A percentile compares a stretch with the other conserved stretches of the same genome.
Evolutionary conservation across 2,888 invertebrate species (phyloP).

Genomic region (Resseliella maxima): DNA sequence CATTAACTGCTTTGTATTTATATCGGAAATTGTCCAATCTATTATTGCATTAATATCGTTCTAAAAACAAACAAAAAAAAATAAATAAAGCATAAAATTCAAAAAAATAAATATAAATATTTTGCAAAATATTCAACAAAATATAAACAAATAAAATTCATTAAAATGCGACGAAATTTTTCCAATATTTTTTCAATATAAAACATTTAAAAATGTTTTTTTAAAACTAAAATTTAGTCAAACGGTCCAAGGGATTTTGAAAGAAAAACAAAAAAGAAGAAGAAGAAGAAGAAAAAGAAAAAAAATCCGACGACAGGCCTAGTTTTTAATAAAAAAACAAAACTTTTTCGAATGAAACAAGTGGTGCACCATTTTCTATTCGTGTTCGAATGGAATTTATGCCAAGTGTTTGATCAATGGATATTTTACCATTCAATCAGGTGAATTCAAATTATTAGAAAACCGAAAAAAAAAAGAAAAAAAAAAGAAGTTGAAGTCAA

Average conservation of each 20-base stretch:
- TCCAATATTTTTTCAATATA: background rate
- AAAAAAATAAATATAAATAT: too few species aligned
- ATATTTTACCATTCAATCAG: slow-evolving; percentile 30
- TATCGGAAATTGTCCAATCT: background rate
- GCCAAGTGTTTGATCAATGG: slow-evolving; percentile 35
- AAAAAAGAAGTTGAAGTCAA: too few species aligned
- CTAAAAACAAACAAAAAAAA: too few species aligned
- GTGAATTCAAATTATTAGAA: background rate
- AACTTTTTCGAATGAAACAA: background rate
- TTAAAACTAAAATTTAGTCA: too few species aligned
- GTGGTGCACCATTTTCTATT: background rate
- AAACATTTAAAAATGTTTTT: too few species aligned
- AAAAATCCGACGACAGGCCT: background rate
- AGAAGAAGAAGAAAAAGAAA: background rate
- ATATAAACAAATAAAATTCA: background rate
- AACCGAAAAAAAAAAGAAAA: background rate
- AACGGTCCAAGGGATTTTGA: background rate
- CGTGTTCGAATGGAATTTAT: background rate
- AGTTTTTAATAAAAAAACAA: background rate
- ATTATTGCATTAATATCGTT: too few species aligned
- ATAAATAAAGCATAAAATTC: too few species aligned
- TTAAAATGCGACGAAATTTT: background rate
- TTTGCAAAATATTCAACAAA: background rate
- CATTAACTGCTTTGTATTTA: background rate
- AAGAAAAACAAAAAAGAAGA: too few species aligned